Percentiles rank a stretch among this genome's conserved stretches.
phyloP scores from a whole-genome alignment of 2,888 invertebrate species.

The Phorcus lineatus region DNA sequence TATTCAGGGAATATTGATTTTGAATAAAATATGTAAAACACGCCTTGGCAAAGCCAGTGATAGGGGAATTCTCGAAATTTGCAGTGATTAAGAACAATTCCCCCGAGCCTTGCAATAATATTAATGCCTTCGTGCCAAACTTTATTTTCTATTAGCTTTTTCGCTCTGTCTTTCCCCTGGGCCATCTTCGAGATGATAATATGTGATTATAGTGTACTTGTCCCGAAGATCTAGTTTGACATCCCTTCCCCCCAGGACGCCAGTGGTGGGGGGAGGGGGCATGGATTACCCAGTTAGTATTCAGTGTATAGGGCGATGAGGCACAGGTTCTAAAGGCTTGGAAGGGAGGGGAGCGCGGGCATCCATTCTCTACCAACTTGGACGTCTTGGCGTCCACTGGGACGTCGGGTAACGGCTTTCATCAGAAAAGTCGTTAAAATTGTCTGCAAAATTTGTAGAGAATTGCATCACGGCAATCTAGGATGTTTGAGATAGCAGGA shows the following conservation, averaged over 20 bases:
- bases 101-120: neutral
- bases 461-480: too few relatives aligned
- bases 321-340: too few relatives aligned
- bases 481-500: too few relatives aligned
- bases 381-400: too few relatives aligned
- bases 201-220: slow-evolving; percentile 8
- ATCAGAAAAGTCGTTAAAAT: too few relatives aligned
- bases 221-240: slow-evolving; percentile 6
- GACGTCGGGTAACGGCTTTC: too few relatives aligned
- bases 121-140: slow-evolving; percentile 23
- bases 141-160: slow-evolving; percentile 25
- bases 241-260: neutral
- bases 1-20: slow-evolving; percentile 10
- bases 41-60: neutral
- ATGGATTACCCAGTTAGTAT: neutral
- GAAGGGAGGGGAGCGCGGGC: too few relatives aligned
- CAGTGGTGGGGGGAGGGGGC: neutral
- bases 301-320: neutral
- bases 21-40: slow-evolving; percentile 14
- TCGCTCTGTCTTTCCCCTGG: neutral
- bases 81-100: slow-evolving; percentile 12
- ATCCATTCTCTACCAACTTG: too few relatives aligned
- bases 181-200: neutral
- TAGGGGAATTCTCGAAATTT: slow-evolving; percentile 3
- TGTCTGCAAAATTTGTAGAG: too few relatives aligned